Base-by-base conservation (phyloP, 2,113 vertebrate genomes). In the Strix aluco region DNA sequence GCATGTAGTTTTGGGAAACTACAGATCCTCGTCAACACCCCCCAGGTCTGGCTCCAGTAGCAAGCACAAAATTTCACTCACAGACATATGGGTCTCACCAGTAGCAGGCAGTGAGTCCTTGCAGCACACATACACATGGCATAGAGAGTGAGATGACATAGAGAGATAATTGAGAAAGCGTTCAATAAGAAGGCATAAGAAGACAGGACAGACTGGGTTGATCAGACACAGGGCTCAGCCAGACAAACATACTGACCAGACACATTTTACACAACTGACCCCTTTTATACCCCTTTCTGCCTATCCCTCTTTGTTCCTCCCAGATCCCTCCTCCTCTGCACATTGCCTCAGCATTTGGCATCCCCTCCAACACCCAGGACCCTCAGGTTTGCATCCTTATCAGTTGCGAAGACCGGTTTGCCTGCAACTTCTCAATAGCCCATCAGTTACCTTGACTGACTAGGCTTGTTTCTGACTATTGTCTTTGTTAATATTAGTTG, bases 41-140 rank as follows among this genome's bases (percentile, higher is more conserved):
- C 8, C 5, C 7, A 47, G 6, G 6, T 47, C 36, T 47, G 22
- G 57, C 26, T 47, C 27, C 19, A 61, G 63, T 25, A 67, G 21
- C 27, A 16, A 18, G n/a, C 20, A n/a, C 19, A 62, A 34, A 25
- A 44, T 49, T 63, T 36, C 27, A 4, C 17, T 9, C 1, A 0
- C 11, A 9, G 14, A 13, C 5, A 6, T 11, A 11, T 1, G 5
- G 30, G 23, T 88, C 18, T 81, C 18, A 38, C 26, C 27, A 65
- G 38, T 7, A 69, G 59, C 30, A 63, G 63, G 3, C n/a, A 51
- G 11, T 5, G 77, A 44, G 52, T 34, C 38, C 52, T 54, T 49
- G 52, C 13, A 62, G 25, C 6, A 7, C 13, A 5, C 0, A 4
- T 23, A 22, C 5, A 25, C 1, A 2, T 5, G 30, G 11, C 42